Evolutionary conservation across 1,140 invertebrate genomes (phyloP).

Genomic region (Drosophila pseudoobscura): DNA sequence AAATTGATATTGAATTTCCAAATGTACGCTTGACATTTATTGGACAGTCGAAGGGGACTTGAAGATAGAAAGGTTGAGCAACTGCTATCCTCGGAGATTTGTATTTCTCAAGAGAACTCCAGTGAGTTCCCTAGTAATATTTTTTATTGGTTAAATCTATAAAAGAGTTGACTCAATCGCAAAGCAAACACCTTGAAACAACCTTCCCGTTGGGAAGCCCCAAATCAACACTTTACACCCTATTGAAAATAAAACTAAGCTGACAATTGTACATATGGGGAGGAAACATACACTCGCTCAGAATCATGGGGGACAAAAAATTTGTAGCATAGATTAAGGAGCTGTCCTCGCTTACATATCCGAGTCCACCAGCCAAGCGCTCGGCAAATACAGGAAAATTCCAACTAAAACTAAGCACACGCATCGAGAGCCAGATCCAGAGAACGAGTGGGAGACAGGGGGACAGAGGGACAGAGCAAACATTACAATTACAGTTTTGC

Average conservation of each 20-base stretch:
- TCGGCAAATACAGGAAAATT: constrained; percentile 56
- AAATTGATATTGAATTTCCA: constrained; percentile 60
- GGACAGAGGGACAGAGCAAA: constrained; percentile 33
- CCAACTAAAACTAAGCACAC: constrained; percentile 37
- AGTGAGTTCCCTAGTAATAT: neutral
- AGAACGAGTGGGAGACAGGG: too few relatives aligned
- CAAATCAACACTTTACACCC: constrained; percentile 20
- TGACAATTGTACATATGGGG: constrained; percentile 14
- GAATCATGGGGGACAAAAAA: constrained; percentile 13
- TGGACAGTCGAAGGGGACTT: constrained; percentile 48
- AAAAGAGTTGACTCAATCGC: constrained; percentile 3
- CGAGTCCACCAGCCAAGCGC: constrained; percentile 32
- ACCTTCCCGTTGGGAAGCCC: constrained; percentile 25
- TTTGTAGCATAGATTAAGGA: constrained; percentile 49
- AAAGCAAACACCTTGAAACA: constrained; percentile 40
- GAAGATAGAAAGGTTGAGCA: neutral
- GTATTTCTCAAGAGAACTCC: neutral
- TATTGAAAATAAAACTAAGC: constrained; percentile 18
- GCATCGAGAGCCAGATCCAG: constrained; percentile 22
- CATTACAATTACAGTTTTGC: constrained; percentile 65
- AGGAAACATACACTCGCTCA: neutral
- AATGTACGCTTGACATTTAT: constrained; percentile 64
- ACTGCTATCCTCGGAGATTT: constrained; percentile 15
- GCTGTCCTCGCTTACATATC: constrained; percentile 39
- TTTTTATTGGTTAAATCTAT: constrained; percentile 10